phyloP scores from a whole-genome alignment of 1,140 invertebrate species.

The Anastrepha ludens region DNA sequence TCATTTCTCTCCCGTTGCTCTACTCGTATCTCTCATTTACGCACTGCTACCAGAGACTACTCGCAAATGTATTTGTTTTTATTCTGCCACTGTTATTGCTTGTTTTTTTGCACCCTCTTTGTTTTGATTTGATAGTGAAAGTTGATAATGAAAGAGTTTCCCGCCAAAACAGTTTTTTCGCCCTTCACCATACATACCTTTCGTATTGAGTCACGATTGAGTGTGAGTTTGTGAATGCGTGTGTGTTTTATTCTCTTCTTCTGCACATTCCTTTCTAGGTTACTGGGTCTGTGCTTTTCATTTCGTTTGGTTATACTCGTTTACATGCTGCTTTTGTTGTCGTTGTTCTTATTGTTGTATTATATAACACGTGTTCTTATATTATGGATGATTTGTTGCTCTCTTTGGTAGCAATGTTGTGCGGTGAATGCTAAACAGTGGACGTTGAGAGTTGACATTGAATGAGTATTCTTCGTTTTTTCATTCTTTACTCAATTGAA shows the following conservation, averaged over 20 bases:
- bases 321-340: not conserved
- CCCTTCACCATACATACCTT: not conserved
- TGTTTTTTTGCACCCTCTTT: not conserved
- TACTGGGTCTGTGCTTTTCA: slow-evolving; percentile 18
- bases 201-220: not conserved
- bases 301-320: not conserved
- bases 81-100: not conserved
- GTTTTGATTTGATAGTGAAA: slow-evolving; percentile 26
- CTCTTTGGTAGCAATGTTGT: not conserved
- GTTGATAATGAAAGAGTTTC: slow-evolving; percentile 6
- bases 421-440: too few relatives aligned
- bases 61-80: not conserved
- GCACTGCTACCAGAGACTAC: not conserved
- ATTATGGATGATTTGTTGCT: not conserved
- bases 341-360: not conserved
- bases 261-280: slow-evolving; percentile 8
- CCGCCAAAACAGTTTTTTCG: not conserved
- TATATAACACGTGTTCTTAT: slow-evolving; percentile 17
- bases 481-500: too few relatives aligned
- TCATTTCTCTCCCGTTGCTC: not conserved
- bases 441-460: too few relatives aligned
- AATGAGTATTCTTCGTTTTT: too few relatives aligned
- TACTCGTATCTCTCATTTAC: too few relatives aligned
- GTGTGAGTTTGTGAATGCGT: not conserved
- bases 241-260: not conserved